Evolutionary conservation across 2,113 vertebrate genomes (phyloP).

Genomic region (Athene cunicularia): DNA sequence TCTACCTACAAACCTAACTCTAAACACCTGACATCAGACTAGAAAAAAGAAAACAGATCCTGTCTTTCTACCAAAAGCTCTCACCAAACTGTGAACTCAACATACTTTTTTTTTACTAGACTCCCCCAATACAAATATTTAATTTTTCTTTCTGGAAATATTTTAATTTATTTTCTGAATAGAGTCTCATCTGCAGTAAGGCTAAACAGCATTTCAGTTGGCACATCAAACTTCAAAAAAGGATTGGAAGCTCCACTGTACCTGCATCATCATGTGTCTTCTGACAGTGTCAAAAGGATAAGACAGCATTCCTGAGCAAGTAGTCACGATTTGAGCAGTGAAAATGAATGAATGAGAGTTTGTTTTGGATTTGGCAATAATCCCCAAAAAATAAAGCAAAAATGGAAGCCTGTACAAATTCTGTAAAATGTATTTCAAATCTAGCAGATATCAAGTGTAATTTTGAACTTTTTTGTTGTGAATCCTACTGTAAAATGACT

Average conservation of each 20-base stretch:
- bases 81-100: not conserved
- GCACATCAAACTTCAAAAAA: not conserved
- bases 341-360: slow-evolving; percentile 47
- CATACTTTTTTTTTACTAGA: not conserved
- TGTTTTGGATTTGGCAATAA: slow-evolving; percentile 68
- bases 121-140: not conserved
- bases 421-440: not conserved
- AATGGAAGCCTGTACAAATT: not conserved
- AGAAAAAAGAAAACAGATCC: not conserved
- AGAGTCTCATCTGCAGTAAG: not conserved
- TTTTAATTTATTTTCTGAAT: not conserved
- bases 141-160: not conserved
- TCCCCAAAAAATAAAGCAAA: slow-evolving; percentile 34
- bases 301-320: slow-evolving; percentile 64
- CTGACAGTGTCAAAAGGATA: slow-evolving; percentile 69
- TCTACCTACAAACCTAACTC: not conserved
- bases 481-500: not conserved
- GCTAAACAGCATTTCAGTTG: not conserved
- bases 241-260: not conserved
- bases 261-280: slow-evolving; percentile 70
- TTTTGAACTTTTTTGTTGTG: not conserved
- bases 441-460: not conserved
- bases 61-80: not conserved
- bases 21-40: not conserved
- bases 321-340: slow-evolving; percentile 64